Evolutionary conservation across 1,140 invertebrate species (phyloP).

Genomic region (Papilio xuthus): DNA sequence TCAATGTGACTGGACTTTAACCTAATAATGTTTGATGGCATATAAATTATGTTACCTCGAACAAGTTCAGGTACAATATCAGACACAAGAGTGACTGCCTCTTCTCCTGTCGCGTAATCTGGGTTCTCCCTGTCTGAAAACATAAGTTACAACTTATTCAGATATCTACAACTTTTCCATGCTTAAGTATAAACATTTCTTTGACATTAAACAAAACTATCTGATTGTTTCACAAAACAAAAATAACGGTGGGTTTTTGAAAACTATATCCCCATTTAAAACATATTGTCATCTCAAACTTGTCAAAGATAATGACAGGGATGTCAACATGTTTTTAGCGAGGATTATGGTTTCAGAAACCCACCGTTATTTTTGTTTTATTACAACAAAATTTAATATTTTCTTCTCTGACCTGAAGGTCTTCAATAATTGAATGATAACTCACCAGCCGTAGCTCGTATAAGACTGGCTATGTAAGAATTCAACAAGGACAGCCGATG

Average conservation of each 20-base stretch:
- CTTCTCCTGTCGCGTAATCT: constrained; percentile 48
- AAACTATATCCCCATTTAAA: too few species aligned
- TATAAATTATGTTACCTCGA: constrained; percentile 44
- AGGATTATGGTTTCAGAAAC: too few species aligned
- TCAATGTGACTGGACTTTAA: background rate
- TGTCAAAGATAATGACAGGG: too few species aligned
- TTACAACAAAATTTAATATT: too few species aligned
- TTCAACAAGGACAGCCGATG: constrained; percentile 49
- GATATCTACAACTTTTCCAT: too few species aligned
- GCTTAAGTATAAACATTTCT: too few species aligned
- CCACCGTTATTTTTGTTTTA: too few species aligned
- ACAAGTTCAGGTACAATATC: constrained; percentile 52
- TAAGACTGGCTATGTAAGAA: constrained; percentile 52
- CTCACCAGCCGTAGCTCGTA: constrained; percentile 48
- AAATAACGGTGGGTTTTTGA: too few species aligned
- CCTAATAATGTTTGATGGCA: background rate
- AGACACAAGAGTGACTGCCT: constrained; percentile 45
- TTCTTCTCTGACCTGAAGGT: background rate
- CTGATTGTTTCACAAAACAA: too few species aligned
- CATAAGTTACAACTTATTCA: constrained; percentile 38
- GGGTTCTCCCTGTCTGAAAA: constrained; percentile 48
- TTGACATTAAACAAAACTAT: background rate
- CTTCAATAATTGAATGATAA: background rate
- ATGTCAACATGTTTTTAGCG: too few species aligned
- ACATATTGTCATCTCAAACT: too few species aligned